Evolutionary conservation across 2,797 vertebrate species (phyloP).

Genomic region (Lophotriccus pileatus): DNA sequence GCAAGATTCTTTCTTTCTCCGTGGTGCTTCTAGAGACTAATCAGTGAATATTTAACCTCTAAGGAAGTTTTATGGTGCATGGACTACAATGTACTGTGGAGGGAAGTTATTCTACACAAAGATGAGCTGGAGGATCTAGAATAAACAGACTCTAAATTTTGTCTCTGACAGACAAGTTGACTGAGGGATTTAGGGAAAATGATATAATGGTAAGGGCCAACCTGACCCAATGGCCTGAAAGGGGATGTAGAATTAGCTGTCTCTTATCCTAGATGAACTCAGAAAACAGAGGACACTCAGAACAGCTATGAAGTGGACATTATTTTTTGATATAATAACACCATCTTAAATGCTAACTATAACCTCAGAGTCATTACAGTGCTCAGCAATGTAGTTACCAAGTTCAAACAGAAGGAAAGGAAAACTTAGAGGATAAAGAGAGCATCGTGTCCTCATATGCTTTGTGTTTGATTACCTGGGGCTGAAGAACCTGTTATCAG

Average conservation of each 20-base stretch:
- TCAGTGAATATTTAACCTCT: not conserved
- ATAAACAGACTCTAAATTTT: constrained; percentile 29
- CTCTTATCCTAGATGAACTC: not conserved
- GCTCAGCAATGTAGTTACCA: not conserved
- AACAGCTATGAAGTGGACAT: not conserved
- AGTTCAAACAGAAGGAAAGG: not conserved
- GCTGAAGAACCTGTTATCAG: not conserved
- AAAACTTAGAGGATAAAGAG: not conserved
- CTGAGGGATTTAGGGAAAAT: constrained; percentile 16
- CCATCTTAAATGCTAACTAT: not conserved
- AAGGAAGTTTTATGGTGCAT: constrained; percentile 15
- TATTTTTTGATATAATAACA: not conserved
- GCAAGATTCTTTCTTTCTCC: not conserved
- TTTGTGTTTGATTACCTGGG: not conserved
- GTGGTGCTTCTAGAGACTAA: not conserved
- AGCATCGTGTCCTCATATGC: not conserved
- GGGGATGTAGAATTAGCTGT: not conserved
- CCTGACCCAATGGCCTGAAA: not conserved
- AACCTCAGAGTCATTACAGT: not conserved
- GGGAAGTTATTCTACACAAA: not conserved
- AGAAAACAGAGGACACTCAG: constrained; percentile 4
- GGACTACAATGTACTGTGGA: not conserved
- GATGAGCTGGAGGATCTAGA: not conserved
- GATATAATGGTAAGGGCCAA: not conserved
- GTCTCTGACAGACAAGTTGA: not conserved